These are phyloP conservation scores for Nannoperca australis DNA, from an alignment of 2,797 vertebrate genomes.

Conservation along the genomic window DNA sequence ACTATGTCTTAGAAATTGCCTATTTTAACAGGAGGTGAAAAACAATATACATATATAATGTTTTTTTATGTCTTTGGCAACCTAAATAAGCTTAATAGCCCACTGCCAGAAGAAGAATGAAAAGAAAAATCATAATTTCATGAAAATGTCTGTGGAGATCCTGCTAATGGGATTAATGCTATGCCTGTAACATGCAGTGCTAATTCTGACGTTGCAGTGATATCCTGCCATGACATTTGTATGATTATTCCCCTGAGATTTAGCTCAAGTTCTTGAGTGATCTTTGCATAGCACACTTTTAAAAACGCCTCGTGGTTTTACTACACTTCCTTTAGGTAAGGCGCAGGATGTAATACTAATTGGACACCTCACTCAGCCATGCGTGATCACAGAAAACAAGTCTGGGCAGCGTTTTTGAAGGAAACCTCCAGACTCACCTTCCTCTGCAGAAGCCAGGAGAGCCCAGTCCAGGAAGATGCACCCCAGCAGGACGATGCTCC, in stretches of 20 bases:
- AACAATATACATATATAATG: not conserved
- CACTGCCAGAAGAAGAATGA: not conserved
- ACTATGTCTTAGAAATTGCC: constrained; percentile 20
- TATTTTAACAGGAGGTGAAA: constrained; percentile 13
- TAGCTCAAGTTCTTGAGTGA: not conserved
- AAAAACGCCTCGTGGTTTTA: constrained; percentile 25
- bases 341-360: constrained; percentile 29
- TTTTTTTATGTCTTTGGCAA: constrained; percentile 13
- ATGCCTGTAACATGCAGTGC: not conserved
- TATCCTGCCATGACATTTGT: constrained; percentile 5
- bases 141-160: not conserved
- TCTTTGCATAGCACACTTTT: constrained; percentile 6
- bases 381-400: constrained; percentile 40
- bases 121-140: not conserved
- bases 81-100: constrained; percentile 5
- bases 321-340: constrained; percentile 6
- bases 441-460: constrained; percentile 78
- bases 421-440: constrained; percentile 79
- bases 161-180: not conserved
- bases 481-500: constrained; percentile 72
- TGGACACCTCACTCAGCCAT: constrained; percentile 36
- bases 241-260: constrained; percentile 12
- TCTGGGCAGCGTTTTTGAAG: constrained; percentile 9
- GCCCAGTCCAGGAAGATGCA: constrained; percentile 70
- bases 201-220: not conserved